Evolutionary conservation across 2,888 invertebrate species (phyloP).

Genomic region (Tetragonisca angustula): DNA sequence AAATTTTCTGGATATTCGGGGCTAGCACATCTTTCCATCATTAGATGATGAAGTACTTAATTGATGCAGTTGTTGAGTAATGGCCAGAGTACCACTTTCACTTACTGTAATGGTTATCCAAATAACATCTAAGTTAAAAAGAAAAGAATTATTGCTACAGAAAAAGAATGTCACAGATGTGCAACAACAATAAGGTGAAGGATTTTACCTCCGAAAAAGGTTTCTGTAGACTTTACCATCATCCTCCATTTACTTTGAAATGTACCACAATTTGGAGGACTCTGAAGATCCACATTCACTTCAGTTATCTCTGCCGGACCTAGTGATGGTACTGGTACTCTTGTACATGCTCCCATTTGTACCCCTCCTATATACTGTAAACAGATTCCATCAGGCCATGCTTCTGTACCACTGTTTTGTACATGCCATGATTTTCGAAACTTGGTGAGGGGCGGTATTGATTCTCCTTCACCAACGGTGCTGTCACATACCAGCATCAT

Average conservation of each 20-base stretch:
- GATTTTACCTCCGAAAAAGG: conserved; percentile 94
- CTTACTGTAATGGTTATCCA: conserved; percentile 93
- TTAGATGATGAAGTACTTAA: conserved; percentile 84
- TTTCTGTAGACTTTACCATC: conserved; percentile 91
- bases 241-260: conserved; percentile 96
- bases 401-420: conserved; percentile 93
- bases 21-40: conserved; percentile 83
- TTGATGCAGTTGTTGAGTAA: conserved; percentile 91
- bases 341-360: conserved; percentile 86
- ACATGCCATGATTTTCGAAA: conserved; percentile 96
- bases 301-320: conserved; percentile 91
- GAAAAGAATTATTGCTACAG: conserved; percentile 28
- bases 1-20: conserved; percentile 61
- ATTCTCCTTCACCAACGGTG: conserved; percentile 91
- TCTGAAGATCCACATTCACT: conserved; percentile 91
- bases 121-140: conserved; percentile 88
- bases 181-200: background rate
- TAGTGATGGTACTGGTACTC: conserved; percentile 89
- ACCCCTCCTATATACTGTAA: conserved; percentile 90
- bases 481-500: conserved; percentile 91
- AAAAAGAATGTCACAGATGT: background rate
- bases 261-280: conserved; percentile 90
- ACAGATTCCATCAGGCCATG: conserved; percentile 94
- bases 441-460: conserved; percentile 88
- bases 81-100: conserved; percentile 91